These are phyloP conservation scores for Cylloceria caligata DNA, from an alignment of 2,888 invertebrate species.

Conservation along the genomic window DNA sequence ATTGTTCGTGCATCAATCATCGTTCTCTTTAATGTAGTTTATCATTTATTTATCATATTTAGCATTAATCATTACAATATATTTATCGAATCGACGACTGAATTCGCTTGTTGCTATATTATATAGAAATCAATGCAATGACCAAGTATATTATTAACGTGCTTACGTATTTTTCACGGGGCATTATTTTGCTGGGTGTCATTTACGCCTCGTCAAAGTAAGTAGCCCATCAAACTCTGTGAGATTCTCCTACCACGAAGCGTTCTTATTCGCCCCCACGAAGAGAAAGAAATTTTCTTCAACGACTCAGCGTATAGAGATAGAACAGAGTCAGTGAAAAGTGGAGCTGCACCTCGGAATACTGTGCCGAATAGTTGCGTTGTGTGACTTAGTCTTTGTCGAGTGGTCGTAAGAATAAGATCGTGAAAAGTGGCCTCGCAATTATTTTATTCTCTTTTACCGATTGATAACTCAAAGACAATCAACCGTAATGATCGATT, in stretches of 20 bases:
- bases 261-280: constrained; percentile 75
- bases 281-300: constrained; percentile 79
- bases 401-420: constrained; percentile 43
- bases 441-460: constrained; percentile 12
- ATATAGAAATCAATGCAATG: not conserved
- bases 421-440: constrained; percentile 13
- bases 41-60: not conserved
- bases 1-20: not conserved
- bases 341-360: constrained; percentile 24
- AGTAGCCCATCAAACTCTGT: constrained; percentile 81
- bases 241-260: constrained; percentile 76
- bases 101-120: not conserved
- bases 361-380: constrained; percentile 37
- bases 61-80: not conserved
- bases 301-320: constrained; percentile 19
- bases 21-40: not conserved
- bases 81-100: not conserved
- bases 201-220: constrained; percentile 71
- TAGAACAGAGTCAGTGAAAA: constrained; percentile 41
- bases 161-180: constrained; percentile 8
- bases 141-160: constrained; percentile 3
- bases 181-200: constrained; percentile 49
- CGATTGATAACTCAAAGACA: not conserved
- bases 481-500: constrained; percentile 6
- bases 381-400: constrained; percentile 68